These are phyloP conservation scores for Pasiphila rectangulata DNA, from an alignment of 2,888 invertebrate genomes.

Conservation along the genomic window DNA sequence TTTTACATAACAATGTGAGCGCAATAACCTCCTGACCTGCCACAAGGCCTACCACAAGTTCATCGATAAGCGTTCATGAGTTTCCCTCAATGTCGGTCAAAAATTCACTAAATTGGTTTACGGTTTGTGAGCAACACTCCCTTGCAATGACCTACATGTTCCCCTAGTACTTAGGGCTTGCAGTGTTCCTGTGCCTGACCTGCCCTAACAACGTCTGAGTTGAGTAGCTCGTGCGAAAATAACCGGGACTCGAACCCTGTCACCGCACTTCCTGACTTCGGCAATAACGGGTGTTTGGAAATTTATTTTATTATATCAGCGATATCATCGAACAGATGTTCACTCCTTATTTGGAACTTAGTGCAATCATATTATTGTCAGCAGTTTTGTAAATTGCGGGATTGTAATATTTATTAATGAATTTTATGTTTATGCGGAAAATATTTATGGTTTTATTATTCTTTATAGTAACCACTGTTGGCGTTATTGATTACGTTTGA, in stretches of 20 bases:
- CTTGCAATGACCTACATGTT: slow-evolving; percentile 72
- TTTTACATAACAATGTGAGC: slow-evolving; percentile 53
- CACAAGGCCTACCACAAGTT: slow-evolving; percentile 52
- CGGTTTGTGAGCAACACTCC: slow-evolving; percentile 37
- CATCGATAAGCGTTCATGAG: slow-evolving; percentile 48
- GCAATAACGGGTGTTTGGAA: slow-evolving; percentile 1
- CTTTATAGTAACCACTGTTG: no score
- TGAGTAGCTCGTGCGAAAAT: slow-evolving; percentile 62
- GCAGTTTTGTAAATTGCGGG: neutral
- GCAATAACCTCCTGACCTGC: slow-evolving; percentile 70
- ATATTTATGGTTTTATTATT: no score
- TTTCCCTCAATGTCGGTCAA: slow-evolving; percentile 37
- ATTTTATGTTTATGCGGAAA: neutral
- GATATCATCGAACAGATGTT: slow-evolving; percentile 15
- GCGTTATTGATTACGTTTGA: no score
- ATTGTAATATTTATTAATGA: neutral
- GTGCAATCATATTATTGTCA: slow-evolving; percentile 1
- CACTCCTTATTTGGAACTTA: neutral
- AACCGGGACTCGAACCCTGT: slow-evolving; percentile 58
- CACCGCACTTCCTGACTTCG: slow-evolving; percentile 49
- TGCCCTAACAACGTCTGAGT: slow-evolving; percentile 62
- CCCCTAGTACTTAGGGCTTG: slow-evolving; percentile 73
- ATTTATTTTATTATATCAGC: neutral
- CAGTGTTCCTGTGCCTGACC: slow-evolving; percentile 73
- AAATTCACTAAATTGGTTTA: slow-evolving; percentile 35